Conservation (phyloP, 2,113 vertebrate species). For the Tylochromis polylepis region DNA sequence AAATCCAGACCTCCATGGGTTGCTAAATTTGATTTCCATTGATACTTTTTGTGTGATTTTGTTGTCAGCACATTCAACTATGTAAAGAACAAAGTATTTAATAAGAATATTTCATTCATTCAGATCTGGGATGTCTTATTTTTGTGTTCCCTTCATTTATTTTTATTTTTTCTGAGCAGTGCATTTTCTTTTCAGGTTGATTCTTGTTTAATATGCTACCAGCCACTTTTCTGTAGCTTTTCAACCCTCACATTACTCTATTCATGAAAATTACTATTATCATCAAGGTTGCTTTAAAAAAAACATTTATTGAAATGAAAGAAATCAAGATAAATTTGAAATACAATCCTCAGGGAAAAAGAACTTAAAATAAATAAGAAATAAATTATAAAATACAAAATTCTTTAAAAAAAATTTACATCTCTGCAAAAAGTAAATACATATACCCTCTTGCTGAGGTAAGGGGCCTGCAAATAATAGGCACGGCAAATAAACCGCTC, state of each 20-base stretch:
- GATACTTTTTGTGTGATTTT: no score
- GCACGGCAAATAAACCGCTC: not conserved
- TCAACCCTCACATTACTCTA: not conserved
- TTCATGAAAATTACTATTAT: not conserved
- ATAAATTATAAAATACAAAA: constrained; percentile 71
- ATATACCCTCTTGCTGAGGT: constrained; percentile 9
- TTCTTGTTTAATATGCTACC: not conserved
- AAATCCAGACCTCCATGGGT: no score
- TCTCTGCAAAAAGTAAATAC: constrained; percentile 40
- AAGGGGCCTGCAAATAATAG: constrained; percentile 16
- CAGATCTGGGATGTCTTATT: no score
- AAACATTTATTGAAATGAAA: constrained; percentile 70
- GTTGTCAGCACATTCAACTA: no score
- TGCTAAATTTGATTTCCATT: no score
- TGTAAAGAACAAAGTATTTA: no score
- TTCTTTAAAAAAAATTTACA: constrained; percentile 44
- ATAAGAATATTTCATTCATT: no score
- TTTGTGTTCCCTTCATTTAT: no score
- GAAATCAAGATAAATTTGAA: constrained; percentile 52
- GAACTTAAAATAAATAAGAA: constrained; percentile 63
- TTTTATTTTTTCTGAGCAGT: no score
- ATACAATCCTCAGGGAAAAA: constrained; percentile 43
- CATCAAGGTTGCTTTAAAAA: not conserved
- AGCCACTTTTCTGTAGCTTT: not conserved
- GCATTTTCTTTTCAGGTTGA: not conserved